Evolutionary conservation across 1,140 invertebrate species (phyloP), one percentile per base, ranked within the genome.

Genomic region (Philotrypesis tridentata): DNA sequence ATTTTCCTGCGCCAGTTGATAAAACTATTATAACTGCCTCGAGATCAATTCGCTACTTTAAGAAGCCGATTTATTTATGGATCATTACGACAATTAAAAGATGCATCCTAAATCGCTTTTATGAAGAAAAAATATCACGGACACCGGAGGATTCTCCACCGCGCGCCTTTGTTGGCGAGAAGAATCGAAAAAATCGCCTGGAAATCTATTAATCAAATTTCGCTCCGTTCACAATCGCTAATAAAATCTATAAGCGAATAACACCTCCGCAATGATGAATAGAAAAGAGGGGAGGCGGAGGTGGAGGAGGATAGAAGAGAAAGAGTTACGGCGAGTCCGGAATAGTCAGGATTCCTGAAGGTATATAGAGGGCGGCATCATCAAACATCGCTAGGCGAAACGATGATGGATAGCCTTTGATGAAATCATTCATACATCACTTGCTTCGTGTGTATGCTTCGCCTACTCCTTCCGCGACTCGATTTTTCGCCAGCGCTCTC

Each of bases 401-500:
- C 84, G 85, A 89, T 89, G 89, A 90, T 89, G 86, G 87, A 89
- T 90, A 88, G 86, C 85, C 83, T 85, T 85, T 86, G 87, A 89
- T 89, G 88, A 89, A 89, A 89, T 90, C 88, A 89, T 89, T 88
- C 89, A 88, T 89, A 87, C 85, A 88, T 88, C 87, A 88, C 83
- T 80, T 83, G 55, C 74, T 17, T 29, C 78, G 61, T 43, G 61
- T 12, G 61, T 43, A 48, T 12, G 9, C 27, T 29, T 40, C 17
- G 8, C 70, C 48, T 40, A 17, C 27, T 31, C 65, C 29, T 31
- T 21, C 27, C 6, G 7, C 67, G 8, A 29, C 31, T 70, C 67
- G 14, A 9, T 33, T 37, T 33, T 33, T 70, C 29, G 33, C 68
- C 33, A 48, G 55, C 33, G 68, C 70, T 75, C 48, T 43, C 4